Percentiles rank a stretch among this genome's conserved stretches.
Evolutionary conservation across 1,140 invertebrate genomes (phyloP).

Genomic region (Lethocerus indicus): DNA sequence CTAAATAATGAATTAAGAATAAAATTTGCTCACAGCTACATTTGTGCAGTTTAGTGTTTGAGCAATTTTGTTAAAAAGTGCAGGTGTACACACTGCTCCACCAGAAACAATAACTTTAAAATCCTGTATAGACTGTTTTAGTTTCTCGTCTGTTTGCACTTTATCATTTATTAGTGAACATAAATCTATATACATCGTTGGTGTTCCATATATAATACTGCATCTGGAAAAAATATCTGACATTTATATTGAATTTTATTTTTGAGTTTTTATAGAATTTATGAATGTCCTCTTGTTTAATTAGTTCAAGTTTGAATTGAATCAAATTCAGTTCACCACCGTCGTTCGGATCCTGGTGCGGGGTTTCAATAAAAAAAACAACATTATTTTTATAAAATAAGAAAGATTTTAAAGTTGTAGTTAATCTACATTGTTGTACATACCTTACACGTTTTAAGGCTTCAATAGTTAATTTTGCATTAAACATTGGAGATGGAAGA

Average conservation of each 20-base stretch:
- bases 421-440: conserved; percentile 11
- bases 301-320: not conserved
- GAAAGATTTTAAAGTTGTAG: not conserved
- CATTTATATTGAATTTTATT: not conserved
- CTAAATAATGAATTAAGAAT: no score
- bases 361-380: no score
- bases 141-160: conserved; percentile 7
- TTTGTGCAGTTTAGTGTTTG: conserved; percentile 21
- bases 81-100: conserved; percentile 56
- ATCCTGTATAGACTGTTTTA: conserved; percentile 2
- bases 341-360: no score
- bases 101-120: conserved; percentile 46
- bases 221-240: conserved; percentile 35
- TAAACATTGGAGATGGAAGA: conserved; percentile 47
- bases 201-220: conserved; percentile 71
- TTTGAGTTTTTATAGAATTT: not conserved
- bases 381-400: not conserved
- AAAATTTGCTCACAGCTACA: conserved; percentile 18
- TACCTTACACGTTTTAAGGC: conserved; percentile 52
- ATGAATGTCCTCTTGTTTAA: not conserved
- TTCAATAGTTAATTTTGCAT: conserved; percentile 43
- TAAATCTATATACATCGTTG: conserved; percentile 91
- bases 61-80: conserved; percentile 45
- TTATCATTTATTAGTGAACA: conserved; percentile 9
- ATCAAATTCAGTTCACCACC: not conserved